Evolutionary conservation across 2,113 vertebrate species (phyloP).

Genomic region (Pao palembangensis): DNA sequence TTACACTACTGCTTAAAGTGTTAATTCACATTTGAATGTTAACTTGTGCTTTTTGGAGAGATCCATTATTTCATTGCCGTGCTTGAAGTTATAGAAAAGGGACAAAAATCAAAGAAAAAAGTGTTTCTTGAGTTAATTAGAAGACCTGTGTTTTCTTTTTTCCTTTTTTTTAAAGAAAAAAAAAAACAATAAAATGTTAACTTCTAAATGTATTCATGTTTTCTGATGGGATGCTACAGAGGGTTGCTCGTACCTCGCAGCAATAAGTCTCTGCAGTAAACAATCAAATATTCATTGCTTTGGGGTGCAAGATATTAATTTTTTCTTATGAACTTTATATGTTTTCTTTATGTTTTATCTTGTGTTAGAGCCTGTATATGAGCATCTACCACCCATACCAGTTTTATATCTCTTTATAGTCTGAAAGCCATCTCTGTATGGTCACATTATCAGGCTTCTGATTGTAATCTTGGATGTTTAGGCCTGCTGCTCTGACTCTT

Average conservation of each 20-base stretch:
- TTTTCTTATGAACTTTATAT: conserved; percentile 28
- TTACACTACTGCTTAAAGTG: conserved; percentile 67
- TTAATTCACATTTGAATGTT: conserved; percentile 73
- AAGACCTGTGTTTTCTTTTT: conserved; percentile 5
- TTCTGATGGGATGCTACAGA: conserved; percentile 22
- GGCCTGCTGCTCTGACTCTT: conserved; percentile 39
- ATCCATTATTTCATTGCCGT: conserved; percentile 35
- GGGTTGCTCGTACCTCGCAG: conserved; percentile 43
- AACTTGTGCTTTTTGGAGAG: conserved; percentile 67
- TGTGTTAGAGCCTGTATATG: conserved; percentile 24
- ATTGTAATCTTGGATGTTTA: conserved; percentile 65
- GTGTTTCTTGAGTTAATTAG: background rate
- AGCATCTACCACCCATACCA: conserved; percentile 18
- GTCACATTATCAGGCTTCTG: conserved; percentile 74
- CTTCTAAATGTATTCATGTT: conserved; percentile 30
- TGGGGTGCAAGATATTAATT: conserved; percentile 44
- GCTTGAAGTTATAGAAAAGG: conserved; percentile 18
- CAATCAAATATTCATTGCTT: conserved; percentile 55
- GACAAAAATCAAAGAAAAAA: conserved; percentile 2
- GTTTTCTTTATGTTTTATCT: conserved; percentile 42
- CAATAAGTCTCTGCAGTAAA: conserved; percentile 56
- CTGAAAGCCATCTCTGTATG: conserved; percentile 46
- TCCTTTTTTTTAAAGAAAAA: conserved; percentile 30
- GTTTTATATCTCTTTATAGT: conserved; percentile 44
- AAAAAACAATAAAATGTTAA: conserved; percentile 7